Conservation (phyloP, 1,140 invertebrate species). For the Bradysia coprophila region DNA sequence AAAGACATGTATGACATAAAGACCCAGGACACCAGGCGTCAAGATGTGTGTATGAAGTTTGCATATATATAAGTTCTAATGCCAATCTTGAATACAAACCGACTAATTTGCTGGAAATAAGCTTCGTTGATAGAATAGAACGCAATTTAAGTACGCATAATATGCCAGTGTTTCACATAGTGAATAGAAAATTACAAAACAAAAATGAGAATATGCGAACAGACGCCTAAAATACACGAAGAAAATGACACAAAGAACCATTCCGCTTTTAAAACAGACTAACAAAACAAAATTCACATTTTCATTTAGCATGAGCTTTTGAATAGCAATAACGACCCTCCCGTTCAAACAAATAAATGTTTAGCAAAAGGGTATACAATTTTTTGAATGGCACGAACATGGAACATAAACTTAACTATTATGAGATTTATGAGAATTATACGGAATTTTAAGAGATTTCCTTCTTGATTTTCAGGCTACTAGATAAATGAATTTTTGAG, state of each 20-base stretch:
- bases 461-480: not conserved
- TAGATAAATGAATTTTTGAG: not conserved
- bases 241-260: no score
- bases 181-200: no score
- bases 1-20: no score
- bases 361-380: not conserved
- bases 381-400: not conserved
- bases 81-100: not conserved
- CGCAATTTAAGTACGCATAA: no score
- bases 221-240: no score
- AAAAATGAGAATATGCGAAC: no score
- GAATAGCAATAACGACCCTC: not conserved
- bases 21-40: not conserved
- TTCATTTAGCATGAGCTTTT: not conserved
- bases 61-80: not conserved
- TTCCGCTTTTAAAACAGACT: no score
- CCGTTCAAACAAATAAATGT: no score
- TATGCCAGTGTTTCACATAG: no score
- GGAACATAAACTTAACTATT: not conserved
- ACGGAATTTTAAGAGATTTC: no score
- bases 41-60: not conserved
- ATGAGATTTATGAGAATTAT: not conserved
- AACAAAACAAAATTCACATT: not conserved
- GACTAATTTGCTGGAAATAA: not conserved
- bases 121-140: not conserved